Percentiles rank a stretch among this genome's conserved stretches.
phyloP scores from a whole-genome alignment of 2,888 invertebrate species.

The Acrocyrtus sp. region DNA sequence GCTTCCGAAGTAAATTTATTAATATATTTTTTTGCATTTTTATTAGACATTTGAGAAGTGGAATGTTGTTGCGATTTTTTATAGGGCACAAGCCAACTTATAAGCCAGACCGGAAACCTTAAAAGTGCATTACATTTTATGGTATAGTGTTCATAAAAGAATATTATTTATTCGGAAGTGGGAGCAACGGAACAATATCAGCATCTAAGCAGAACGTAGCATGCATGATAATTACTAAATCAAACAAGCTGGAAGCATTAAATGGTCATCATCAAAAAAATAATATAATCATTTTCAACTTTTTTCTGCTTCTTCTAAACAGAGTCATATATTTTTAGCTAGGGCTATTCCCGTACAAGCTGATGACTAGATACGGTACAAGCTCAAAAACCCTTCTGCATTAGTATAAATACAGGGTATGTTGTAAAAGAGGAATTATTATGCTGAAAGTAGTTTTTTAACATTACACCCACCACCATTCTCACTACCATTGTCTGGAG shows the following conservation, averaged over 20 bases:
- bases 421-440: conserved; percentile 34
- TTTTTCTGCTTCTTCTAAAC: too few species aligned
- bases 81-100: neutral
- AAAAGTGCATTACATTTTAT: conserved; percentile 17
- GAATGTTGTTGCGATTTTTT: neutral
- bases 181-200: neutral
- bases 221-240: conserved; percentile 42
- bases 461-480: conserved; percentile 23
- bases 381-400: too few species aligned
- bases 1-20: neutral
- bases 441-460: conserved; percentile 24
- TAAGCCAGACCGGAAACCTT: conserved; percentile 38
- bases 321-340: too few species aligned
- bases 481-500: conserved; percentile 30
- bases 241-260: conserved; percentile 45
- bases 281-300: too few species aligned
- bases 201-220: neutral
- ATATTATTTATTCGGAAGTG: neutral
- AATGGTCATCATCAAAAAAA: too few species aligned
- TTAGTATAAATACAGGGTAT: conserved; percentile 10
- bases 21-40: neutral
- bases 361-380: too few species aligned
- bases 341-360: too few species aligned
- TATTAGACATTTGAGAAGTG: neutral
- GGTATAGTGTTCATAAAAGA: conserved; percentile 1